phyloP scores from a whole-genome alignment of 1,140 invertebrate species.

The Harlomillsia oculata region DNA sequence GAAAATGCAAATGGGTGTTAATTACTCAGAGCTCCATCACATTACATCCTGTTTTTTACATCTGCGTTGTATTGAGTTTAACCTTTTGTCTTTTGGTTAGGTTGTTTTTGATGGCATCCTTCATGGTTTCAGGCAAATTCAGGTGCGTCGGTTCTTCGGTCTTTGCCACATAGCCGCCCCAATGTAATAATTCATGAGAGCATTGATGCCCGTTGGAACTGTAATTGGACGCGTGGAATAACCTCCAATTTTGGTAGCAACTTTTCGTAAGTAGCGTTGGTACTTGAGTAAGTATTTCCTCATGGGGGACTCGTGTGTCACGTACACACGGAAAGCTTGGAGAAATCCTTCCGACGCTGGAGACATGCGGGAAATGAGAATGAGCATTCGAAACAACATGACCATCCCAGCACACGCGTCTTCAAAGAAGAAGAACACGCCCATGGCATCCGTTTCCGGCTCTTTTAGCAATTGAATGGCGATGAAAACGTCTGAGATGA shows the following conservation, averaged over 20 bases:
- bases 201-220: constrained; percentile 13
- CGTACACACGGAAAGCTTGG: background rate
- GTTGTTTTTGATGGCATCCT: too few relatives aligned
- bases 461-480: constrained; percentile 8
- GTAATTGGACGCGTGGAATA: background rate
- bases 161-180: constrained; percentile 17
- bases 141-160: constrained; percentile 11
- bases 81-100: too few relatives aligned
- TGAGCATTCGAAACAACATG: constrained; percentile 5
- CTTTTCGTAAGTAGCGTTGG: background rate
- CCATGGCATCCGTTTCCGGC: background rate
- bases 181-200: constrained; percentile 15
- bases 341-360: background rate
- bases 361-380: background rate
- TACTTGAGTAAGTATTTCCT: constrained; percentile 7
- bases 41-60: too few relatives aligned
- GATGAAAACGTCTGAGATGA: constrained; percentile 4
- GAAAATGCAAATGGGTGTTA: too few relatives aligned
- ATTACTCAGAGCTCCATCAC: too few relatives aligned
- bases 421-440: constrained; percentile 6
- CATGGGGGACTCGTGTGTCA: background rate
- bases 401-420: constrained; percentile 4
- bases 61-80: too few relatives aligned
- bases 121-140: too few relatives aligned
- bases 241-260: constrained; percentile 7